Percentiles rank a stretch among this genome's conserved stretches.
Evolutionary conservation across 2,888 invertebrate genomes (phyloP).

Genomic region (Graphium colonna): DNA sequence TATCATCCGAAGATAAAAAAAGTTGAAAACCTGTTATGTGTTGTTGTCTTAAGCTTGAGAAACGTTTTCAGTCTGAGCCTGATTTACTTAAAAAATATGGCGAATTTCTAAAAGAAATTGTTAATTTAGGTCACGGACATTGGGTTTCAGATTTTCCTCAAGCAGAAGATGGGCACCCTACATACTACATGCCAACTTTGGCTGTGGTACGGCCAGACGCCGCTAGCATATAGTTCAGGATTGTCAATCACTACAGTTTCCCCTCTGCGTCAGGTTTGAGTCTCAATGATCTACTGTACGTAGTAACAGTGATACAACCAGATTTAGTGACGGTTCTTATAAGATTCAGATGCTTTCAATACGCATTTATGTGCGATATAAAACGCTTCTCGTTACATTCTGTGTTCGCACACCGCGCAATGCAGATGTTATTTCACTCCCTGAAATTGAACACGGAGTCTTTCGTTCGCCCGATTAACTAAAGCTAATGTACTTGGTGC

Average conservation of each 20-base stretch:
- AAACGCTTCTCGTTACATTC: no score
- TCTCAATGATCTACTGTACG: background rate
- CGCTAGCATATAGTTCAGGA: background rate
- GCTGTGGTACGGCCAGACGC: background rate
- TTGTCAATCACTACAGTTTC: background rate
- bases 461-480: no score
- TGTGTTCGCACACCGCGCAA: no score
- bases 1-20: no score
- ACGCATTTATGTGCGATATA: background rate
- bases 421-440: no score
- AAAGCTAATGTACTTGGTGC: no score
- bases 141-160: background rate
- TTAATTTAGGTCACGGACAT: background rate
- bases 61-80: background rate
- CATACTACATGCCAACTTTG: background rate
- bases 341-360: background rate
- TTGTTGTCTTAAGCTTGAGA: background rate
- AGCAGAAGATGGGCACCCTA: background rate
- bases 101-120: background rate
- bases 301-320: background rate
- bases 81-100: background rate
- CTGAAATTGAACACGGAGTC: no score
- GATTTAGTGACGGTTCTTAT: background rate
- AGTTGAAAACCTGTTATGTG: background rate
- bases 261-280: background rate